Conservation (phyloP, 2,797 vertebrate species). For the Xenopus petersii region DNA sequence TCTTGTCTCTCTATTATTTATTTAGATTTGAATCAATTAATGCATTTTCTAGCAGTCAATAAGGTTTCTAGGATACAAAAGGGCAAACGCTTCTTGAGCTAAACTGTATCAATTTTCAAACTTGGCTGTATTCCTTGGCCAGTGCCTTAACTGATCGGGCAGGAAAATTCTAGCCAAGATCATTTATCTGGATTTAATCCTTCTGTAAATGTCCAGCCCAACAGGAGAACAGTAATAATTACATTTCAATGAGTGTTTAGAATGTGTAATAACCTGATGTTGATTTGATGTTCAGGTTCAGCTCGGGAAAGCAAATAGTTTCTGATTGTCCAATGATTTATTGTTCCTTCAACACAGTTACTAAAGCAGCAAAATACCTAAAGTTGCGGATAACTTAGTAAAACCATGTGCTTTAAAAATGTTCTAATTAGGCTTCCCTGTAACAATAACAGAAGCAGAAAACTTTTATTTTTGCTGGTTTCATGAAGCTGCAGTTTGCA, state of each 20-base stretch:
- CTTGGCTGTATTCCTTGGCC: background rate
- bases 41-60: background rate
- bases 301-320: background rate
- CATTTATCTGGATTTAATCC: constrained; percentile 30
- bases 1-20: too few relatives aligned
- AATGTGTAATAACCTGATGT: constrained; percentile 12
- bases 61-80: background rate
- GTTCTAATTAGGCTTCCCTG: background rate
- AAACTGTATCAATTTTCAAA: background rate
- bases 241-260: constrained; percentile 4
- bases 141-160: background rate
- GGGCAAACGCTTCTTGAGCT: background rate
- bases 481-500: too few relatives aligned
- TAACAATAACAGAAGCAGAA: too few relatives aligned
- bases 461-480: too few relatives aligned
- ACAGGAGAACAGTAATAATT: constrained; percentile 20
- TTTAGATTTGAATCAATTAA: background rate
- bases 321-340: background rate
- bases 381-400: background rate
- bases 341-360: background rate
- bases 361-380: constrained; percentile 2
- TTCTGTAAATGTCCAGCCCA: constrained; percentile 13
- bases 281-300: constrained; percentile 9
- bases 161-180: background rate
- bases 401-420: background rate